phyloP scores from a whole-genome alignment of 1,140 invertebrate genomes.

The Drosophila pruinosa region DNA sequence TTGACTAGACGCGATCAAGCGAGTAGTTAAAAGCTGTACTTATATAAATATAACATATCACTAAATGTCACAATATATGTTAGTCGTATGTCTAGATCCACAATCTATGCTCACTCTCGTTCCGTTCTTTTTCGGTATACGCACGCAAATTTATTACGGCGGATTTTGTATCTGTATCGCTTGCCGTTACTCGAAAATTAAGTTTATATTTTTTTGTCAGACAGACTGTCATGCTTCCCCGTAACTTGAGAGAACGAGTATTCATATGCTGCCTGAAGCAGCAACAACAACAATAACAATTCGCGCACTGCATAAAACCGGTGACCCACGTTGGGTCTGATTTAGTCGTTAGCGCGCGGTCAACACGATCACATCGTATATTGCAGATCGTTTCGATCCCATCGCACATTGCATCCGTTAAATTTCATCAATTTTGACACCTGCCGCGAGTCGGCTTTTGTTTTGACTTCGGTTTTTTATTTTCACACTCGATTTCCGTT shows the following conservation, averaged over 20 bases:
- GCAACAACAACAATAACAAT: slow-evolving; percentile 21
- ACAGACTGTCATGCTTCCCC: slow-evolving; percentile 4
- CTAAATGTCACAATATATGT: neutral
- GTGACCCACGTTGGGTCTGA: slow-evolving; percentile 73
- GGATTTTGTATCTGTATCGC: slow-evolving; percentile 17
- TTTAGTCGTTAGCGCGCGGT: slow-evolving; percentile 82
- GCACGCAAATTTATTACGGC: slow-evolving; percentile 10
- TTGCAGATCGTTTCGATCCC: slow-evolving; percentile 3
- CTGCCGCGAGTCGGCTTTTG: slow-evolving; percentile 2
- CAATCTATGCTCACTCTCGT: slow-evolving; percentile 6
- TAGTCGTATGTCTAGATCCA: neutral
- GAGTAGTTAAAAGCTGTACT: slow-evolving; percentile 1
- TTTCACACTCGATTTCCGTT: too few relatives aligned
- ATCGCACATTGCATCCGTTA: slow-evolving; percentile 4
- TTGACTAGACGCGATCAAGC: neutral
- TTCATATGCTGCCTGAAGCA: slow-evolving; percentile 19
- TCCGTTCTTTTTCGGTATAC: neutral
- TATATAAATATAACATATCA: slow-evolving; percentile 12
- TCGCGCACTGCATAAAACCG: slow-evolving; percentile 77
- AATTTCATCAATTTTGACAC: slow-evolving; percentile 22
- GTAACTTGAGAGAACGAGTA: slow-evolving; percentile 37
- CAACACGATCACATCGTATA: slow-evolving; percentile 78
- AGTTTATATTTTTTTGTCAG: slow-evolving; percentile 23
- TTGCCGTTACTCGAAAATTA: slow-evolving; percentile 3
- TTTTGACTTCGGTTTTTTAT: slow-evolving; percentile 1